phyloP scores from a whole-genome alignment of 2,113 vertebrate genomes.

The Gobio gobio region DNA sequence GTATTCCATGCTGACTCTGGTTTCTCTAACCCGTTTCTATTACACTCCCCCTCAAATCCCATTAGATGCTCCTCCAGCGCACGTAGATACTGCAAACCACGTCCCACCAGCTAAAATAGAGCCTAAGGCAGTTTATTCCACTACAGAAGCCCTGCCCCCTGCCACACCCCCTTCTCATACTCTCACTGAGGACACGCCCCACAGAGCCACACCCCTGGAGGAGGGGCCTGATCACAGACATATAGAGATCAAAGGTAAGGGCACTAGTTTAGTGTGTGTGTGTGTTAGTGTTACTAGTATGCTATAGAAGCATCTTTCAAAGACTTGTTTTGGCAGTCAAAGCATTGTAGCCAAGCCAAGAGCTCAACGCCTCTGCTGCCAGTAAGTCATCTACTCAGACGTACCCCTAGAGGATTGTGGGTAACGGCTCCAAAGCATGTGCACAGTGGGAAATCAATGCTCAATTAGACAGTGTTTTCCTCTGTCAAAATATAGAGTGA shows the following conservation, averaged over 20 bases:
- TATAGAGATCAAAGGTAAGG: conserved; percentile 63
- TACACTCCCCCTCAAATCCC: conserved; percentile 18
- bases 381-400: conserved; percentile 39
- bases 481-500: conserved; percentile 27
- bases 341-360: conserved; percentile 29
- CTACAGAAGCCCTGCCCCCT: not conserved
- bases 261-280: not conserved
- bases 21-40: conserved; percentile 5
- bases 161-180: conserved; percentile 19
- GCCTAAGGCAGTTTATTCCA: not conserved
- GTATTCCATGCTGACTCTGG: conserved; percentile 24
- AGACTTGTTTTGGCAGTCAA: conserved; percentile 28
- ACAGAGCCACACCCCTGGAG: conserved; percentile 37
- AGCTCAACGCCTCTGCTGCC: conserved; percentile 27
- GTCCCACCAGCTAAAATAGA: not conserved
- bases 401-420: conserved; percentile 39
- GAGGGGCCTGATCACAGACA: conserved; percentile 42
- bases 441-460: conserved; percentile 36
- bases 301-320: conserved; percentile 24
- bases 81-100: not conserved
- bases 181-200: not conserved
- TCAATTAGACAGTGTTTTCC: conserved; percentile 35
- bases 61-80: conserved; percentile 17
- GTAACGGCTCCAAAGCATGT: conserved; percentile 31
- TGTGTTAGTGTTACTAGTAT: conserved; percentile 7